Evolutionary conservation across 2,888 invertebrate genomes (phyloP).

Genomic region (Sceliomorpha sp.): DNA sequence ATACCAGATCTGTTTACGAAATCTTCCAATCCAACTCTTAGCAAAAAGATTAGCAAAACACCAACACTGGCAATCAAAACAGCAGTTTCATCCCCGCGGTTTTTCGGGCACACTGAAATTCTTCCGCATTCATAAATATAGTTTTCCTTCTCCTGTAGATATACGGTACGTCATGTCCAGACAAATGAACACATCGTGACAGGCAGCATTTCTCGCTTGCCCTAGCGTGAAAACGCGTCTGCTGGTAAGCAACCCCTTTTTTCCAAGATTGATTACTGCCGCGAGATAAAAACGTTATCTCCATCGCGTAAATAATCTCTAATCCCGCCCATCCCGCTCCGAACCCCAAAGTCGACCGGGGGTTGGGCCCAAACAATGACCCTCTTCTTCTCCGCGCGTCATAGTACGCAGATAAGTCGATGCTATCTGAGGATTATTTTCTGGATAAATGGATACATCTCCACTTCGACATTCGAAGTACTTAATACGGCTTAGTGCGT

Average conservation of each 20-base stretch:
- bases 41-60: no score
- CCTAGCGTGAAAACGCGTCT: conserved; percentile 72
- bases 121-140: conserved; percentile 40
- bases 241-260: conserved; percentile 65
- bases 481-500: conserved; percentile 67
- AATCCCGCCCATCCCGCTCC: conserved; percentile 62
- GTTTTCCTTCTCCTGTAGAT: conserved; percentile 21
- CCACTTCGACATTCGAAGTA: conserved; percentile 54
- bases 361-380: conserved; percentile 48
- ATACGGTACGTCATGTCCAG: conserved; percentile 53
- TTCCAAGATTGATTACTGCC: conserved; percentile 70
- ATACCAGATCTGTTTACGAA: no score
- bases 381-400: conserved; percentile 43
- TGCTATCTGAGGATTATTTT: conserved; percentile 77
- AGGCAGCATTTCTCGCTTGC: conserved; percentile 75
- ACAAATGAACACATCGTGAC: conserved; percentile 78
- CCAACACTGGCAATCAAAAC: no score
- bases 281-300: conserved; percentile 77
- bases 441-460: conserved; percentile 75
- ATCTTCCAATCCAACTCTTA: no score
- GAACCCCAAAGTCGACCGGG: conserved; percentile 14
- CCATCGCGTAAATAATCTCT: conserved; percentile 77
- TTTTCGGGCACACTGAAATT: conserved; percentile 12
- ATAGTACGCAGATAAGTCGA: conserved; percentile 58
- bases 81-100: conserved; percentile 20